Conservation (phyloP, 1,140 invertebrate species). For the Hylyphantes graminicola region DNA sequence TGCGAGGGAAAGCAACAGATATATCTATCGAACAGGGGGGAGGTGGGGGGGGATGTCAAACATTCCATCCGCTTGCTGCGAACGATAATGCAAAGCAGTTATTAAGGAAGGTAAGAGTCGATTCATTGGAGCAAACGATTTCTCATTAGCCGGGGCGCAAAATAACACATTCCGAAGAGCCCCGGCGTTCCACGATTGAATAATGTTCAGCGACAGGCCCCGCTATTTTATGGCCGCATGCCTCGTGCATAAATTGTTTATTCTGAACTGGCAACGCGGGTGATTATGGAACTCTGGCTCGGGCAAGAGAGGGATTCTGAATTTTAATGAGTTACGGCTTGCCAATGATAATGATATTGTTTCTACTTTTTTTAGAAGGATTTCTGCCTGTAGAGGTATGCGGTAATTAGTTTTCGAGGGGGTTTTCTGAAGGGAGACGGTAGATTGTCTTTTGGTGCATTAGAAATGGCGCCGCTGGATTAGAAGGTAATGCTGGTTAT, state of each 20-base stretch:
- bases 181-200: slow-evolving; percentile 25
- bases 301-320: slow-evolving; percentile 11
- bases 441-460: no score
- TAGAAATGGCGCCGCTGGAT: no score
- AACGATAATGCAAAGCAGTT: slow-evolving; percentile 56
- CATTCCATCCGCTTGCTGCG: slow-evolving; percentile 33
- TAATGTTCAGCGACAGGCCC: slow-evolving; percentile 14
- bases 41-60: slow-evolving; percentile 41
- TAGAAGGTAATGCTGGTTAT: no score
- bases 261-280: not conserved
- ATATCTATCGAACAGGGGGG: slow-evolving; percentile 21
- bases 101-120: slow-evolving; percentile 44
- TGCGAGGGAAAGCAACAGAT: slow-evolving; percentile 44
- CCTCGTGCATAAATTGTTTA: slow-evolving; percentile 37
- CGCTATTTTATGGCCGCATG: slow-evolving; percentile 27
- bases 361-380: not conserved
- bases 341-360: slow-evolving; percentile 30
- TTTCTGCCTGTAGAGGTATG: slow-evolving; percentile 16
- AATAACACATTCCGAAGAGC: slow-evolving; percentile 50
- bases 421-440: no score
- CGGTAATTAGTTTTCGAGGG: slow-evolving; percentile 17
- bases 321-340: slow-evolving; percentile 29
- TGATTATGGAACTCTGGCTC: slow-evolving; percentile 22
- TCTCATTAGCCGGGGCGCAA: slow-evolving; percentile 55
- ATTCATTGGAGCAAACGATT: slow-evolving; percentile 57